Percentiles rank a stretch among this genome's conserved stretches.
phyloP scores from a whole-genome alignment of 2,888 invertebrate genomes.

The Nemotelus nigrinus region DNA sequence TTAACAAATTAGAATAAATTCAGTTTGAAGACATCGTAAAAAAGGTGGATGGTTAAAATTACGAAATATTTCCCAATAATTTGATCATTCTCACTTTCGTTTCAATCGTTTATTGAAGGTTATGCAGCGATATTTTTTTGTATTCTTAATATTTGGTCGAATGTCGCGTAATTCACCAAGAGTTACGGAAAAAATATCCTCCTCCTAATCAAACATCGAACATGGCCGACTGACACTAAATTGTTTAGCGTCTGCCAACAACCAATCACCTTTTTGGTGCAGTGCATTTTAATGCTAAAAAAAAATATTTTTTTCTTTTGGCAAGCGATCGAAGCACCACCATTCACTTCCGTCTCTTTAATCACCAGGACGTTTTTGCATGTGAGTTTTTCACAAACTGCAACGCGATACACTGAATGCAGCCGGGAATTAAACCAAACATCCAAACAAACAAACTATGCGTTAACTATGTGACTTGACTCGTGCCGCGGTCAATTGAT shows the following conservation, averaged over 20 bases:
- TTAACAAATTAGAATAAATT: too few species aligned
- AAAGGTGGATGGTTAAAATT: too few species aligned
- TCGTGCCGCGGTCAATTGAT: slow-evolving; percentile 28
- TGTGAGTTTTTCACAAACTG: slow-evolving; percentile 4
- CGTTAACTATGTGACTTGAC: not conserved
- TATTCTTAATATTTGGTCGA: too few species aligned
- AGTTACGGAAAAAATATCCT: not conserved
- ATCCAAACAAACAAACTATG: too few species aligned
- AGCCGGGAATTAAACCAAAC: too few species aligned
- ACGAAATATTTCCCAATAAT: too few species aligned
- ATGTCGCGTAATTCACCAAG: too few species aligned
- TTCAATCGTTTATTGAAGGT: too few species aligned
- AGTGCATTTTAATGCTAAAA: slow-evolving; percentile 46
- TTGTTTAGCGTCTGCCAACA: slow-evolving; percentile 13
- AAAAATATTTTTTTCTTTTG: slow-evolving; percentile 46
- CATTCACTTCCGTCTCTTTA: slow-evolving; percentile 25
- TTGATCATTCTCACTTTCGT: too few species aligned
- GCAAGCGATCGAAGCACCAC: slow-evolving; percentile 38
- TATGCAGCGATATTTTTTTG: too few species aligned
- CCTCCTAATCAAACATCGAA: slow-evolving; percentile 10
- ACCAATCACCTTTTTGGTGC: slow-evolving; percentile 12
- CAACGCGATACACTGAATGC: not conserved
- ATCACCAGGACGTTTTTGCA: not conserved
- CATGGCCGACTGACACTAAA: slow-evolving; percentile 33
- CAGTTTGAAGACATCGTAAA: too few species aligned